Base-by-base conservation (phyloP, 2,888 invertebrate genomes). In the Oxyscelio sp. region DNA sequence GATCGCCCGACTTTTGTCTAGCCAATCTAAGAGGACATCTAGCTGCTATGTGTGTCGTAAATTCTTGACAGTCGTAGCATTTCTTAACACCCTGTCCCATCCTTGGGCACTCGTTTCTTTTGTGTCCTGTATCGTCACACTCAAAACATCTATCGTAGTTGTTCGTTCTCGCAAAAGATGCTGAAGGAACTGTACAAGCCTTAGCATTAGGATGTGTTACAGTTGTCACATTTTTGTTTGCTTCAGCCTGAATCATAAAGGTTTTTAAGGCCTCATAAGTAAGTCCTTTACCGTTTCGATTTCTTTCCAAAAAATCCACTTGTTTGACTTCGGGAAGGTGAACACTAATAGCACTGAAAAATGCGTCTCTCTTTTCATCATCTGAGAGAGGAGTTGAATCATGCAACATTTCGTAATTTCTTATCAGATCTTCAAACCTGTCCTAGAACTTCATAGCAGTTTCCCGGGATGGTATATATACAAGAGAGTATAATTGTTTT, bases 371-470 rank as follows among this genome's bases (percentile, higher is more conserved):
- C n/a, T n/a, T n/a, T n/a, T n/a, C n/a, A n/a, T n/a, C n/a, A 45
- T 86, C 80, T 24, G 85, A 80, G 9, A 85, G 70, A 11, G 82
- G 63, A 9, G 13, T 22, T 2, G n/a, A 22, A 9, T 52, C 24
- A 24, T 5, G 52, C 24, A 52, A 13, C 6, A n/a, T 52, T 24
- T 56, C 63, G 65, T 24, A 70, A 70, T 19, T 73, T 68, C 48
- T 66, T 59, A 74, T 59, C 38, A 74, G 58, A 38, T 86, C 85
- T 52, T 86, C 82, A 43, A 85, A 82, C 22, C 59, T 75, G 58
- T 83, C 82, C 50, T 54, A 79, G 54, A 86, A 86, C 27, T 82
- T 79, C 31, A 59, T 54, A n/a, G 84, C 86, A 17, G 75, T 82
- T 48, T 75, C 73, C 66, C 65, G 78, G 59, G 61, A 58, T 24